Percentiles rank a stretch among this genome's conserved stretches.
phyloP scores from a whole-genome alignment of 2,888 invertebrate species.

The Augochlorella aurata region DNA sequence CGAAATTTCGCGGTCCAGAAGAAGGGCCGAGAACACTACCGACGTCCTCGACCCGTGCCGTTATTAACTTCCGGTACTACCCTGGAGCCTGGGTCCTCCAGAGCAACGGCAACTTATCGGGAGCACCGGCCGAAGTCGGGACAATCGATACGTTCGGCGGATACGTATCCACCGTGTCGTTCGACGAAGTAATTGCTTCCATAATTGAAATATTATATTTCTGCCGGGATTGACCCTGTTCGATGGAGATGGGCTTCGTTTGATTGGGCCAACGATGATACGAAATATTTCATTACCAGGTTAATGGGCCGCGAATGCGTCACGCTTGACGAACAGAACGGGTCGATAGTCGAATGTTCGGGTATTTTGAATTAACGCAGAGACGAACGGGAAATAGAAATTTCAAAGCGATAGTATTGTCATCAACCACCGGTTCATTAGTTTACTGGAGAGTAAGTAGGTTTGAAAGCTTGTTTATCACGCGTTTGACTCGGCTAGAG shows the following conservation, averaged over 20 bases:
- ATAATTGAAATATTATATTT: constrained; percentile 9
- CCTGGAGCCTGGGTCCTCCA: not conserved
- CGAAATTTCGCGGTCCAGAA: constrained; percentile 49
- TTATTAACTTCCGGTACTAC: constrained; percentile 44
- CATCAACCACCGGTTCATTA: too few relatives aligned
- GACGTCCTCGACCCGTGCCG: constrained; percentile 19
- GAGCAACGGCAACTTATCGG: constrained; percentile 8
- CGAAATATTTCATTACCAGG: not conserved
- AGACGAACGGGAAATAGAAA: too few relatives aligned
- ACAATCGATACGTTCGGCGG: constrained; percentile 33
- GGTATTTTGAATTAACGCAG: too few relatives aligned
- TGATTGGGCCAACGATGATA: not conserved
- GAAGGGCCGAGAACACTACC: constrained; percentile 44
- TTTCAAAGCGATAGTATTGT: too few relatives aligned
- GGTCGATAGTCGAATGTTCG: not conserved
- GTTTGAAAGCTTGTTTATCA: too few relatives aligned
- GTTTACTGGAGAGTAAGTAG: too few relatives aligned
- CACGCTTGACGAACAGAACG: not conserved
- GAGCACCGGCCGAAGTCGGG: not conserved
- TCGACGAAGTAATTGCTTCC: constrained; percentile 2
- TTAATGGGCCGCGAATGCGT: not conserved
- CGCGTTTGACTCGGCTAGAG: too few relatives aligned
- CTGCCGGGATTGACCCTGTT: not conserved
- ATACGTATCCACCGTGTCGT: not conserved
- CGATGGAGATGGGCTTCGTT: not conserved